Percentiles rank a stretch among this genome's conserved stretches.
phyloP scores from a whole-genome alignment of 1,140 invertebrate genomes.

The Aphaenogaster ashmeadi region DNA sequence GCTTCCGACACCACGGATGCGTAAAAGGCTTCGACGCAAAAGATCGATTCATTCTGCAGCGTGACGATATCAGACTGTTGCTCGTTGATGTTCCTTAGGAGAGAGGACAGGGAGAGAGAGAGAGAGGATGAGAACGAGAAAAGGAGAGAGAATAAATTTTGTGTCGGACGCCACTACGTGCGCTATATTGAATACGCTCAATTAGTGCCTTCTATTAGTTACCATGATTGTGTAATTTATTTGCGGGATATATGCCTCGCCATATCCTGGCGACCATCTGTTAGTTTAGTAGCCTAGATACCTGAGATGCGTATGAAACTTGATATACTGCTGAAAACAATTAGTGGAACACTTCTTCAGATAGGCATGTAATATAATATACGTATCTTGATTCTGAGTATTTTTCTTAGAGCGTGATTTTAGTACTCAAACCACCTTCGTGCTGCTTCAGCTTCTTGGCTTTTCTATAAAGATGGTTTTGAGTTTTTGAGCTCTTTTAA shows the following conservation, averaged over 20 bases:
- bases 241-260: neutral
- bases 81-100: neutral
- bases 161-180: neutral
- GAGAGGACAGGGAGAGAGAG: neutral
- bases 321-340: constrained; percentile 29
- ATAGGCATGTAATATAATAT: neutral
- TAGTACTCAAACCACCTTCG: neutral
- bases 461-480: neutral
- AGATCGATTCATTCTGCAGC: constrained; percentile 1
- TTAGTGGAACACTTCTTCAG: constrained; percentile 10
- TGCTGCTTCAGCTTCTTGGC: neutral
- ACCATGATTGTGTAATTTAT: constrained; percentile 53
- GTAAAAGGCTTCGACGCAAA: constrained; percentile 11
- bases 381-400: neutral
- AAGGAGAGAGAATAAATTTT: neutral
- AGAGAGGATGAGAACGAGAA: neutral
- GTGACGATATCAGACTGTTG: neutral
- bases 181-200: constrained; percentile 20
- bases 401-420: neutral
- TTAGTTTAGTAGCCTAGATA: constrained; percentile 50
- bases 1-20: neutral
- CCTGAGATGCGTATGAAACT: neutral
- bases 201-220: constrained; percentile 38
- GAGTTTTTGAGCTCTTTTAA: neutral
- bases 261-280: constrained; percentile 44